phyloP scores from a whole-genome alignment of 2,113 vertebrate species.

The Cephalopterus ornatus region DNA sequence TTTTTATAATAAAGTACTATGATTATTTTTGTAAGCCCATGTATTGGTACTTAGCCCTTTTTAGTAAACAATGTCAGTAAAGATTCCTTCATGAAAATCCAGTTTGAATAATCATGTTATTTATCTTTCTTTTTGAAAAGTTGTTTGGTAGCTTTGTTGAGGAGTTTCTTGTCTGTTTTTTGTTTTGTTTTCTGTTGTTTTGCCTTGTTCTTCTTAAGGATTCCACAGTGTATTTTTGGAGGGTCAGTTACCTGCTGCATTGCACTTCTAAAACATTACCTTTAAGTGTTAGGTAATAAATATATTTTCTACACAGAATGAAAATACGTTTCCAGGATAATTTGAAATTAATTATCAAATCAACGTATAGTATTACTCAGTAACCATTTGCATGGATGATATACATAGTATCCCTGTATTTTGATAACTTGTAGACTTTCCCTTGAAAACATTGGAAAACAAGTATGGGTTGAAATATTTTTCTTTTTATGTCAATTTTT shows the following conservation, averaged over 20 bases:
- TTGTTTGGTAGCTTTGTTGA: background rate
- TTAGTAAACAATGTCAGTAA: background rate
- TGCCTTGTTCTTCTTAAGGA: background rate
- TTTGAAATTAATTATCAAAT: background rate
- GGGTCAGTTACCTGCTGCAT: background rate
- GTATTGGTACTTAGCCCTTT: background rate
- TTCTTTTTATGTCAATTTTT: background rate
- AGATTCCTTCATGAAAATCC: background rate
- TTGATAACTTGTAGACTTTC: background rate
- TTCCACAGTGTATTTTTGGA: accelerated
- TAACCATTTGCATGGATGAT: background rate
- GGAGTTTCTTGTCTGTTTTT: background rate
- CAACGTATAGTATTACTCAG: background rate
- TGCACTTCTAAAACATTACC: background rate
- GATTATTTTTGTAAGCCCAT: background rate
- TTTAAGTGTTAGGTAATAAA: background rate
- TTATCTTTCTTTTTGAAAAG: background rate
- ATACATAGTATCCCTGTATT: background rate
- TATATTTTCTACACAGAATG: background rate
- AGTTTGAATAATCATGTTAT: background rate
- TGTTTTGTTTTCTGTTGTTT: background rate
- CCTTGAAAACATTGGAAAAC: background rate
- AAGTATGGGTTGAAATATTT: background rate
- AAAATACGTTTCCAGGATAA: background rate
- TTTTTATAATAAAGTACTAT: background rate